Evolutionary conservation across 1,140 invertebrate genomes (phyloP), one percentile per base, ranked within the genome.

Genomic region (Drosophila rhopaloa): DNA sequence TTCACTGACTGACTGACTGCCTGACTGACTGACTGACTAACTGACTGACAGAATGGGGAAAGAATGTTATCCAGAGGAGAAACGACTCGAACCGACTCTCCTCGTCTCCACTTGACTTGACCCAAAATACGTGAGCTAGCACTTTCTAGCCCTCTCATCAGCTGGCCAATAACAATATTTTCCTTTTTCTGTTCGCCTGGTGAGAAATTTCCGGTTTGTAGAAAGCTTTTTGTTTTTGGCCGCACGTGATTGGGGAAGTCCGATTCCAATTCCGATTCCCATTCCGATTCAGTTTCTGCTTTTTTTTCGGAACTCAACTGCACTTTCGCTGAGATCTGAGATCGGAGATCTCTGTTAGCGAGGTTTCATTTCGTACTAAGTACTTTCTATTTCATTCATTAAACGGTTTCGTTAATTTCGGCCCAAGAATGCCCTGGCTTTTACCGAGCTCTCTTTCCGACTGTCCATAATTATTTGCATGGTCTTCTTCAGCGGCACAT

Each of bases 331-430:
- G 55, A 61, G 76, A 14, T 32, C 8, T 32, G 24, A 19, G 29
- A 51, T 51, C 29, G 9, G 67, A 76, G 81, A 86, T 88, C 75
- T 81, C 50, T 59, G 59, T 76, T 62, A 43, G 37, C n/a, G 43
- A 46, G 60, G 73, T 82, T 77, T 82, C 73, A 73, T 74, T 81
- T 82, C 55, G 55, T 66, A 67, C 66, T 65, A 68, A 56, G 63
- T 88, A 83, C 82, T 86, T 86, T 86, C 82, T 86, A 86, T 86
- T 86, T 86, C 82, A 86, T 86, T 86, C 83, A 88, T 61, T 73
- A 73, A 73, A 73, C 68, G 63, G 58, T 76, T 76, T 68, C 63
- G 63, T 68, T 68, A 71, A 67, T 76, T 76, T 48, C 65, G 63
- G 58, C 55, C 58, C 70, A 76, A 67, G 73, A 76, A 76, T 76